Conservation (phyloP, 2,797 vertebrate species). For the Melanotaenia nigrans region DNA sequence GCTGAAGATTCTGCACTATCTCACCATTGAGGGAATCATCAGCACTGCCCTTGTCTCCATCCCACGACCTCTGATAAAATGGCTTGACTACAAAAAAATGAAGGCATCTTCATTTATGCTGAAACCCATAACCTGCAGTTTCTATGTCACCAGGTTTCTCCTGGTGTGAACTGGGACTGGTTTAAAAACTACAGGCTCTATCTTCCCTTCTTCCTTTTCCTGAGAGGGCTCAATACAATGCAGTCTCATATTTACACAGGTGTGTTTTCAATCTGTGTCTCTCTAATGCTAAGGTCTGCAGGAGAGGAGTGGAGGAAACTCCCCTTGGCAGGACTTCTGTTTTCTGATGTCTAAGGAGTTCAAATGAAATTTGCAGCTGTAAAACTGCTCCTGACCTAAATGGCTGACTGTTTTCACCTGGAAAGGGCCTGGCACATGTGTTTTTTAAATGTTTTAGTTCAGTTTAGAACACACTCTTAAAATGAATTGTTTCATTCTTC, state of each 20-base stretch:
- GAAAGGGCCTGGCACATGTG: slow-evolving; percentile 6
- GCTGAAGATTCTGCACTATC: slow-evolving; percentile 67
- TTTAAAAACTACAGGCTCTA: slow-evolving; percentile 50
- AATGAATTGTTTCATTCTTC: slow-evolving; percentile 16
- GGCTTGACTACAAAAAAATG: slow-evolving; percentile 86
- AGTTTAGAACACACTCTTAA: slow-evolving; percentile 8
- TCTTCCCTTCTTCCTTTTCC: slow-evolving; percentile 36
- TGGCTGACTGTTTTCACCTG: slow-evolving; percentile 21
- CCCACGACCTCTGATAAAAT: slow-evolving; percentile 82
- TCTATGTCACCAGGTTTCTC: slow-evolving; percentile 30
- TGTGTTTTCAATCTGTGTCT: slow-evolving; percentile 72
- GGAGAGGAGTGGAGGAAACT: slow-evolving; percentile 69
- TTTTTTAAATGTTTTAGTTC: slow-evolving; percentile 10
- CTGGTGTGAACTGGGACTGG: slow-evolving; percentile 39
- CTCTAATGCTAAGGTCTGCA: slow-evolving; percentile 61
- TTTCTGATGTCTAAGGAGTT: slow-evolving; percentile 51
- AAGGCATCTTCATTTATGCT: slow-evolving; percentile 71
- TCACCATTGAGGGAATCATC: slow-evolving; percentile 86
- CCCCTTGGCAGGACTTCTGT: slow-evolving; percentile 53
- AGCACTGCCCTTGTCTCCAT: slow-evolving; percentile 81
- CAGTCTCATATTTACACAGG: slow-evolving; percentile 74
- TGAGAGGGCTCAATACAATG: slow-evolving; percentile 35
- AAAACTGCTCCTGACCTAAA: slow-evolving; percentile 38
- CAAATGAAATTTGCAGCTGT: slow-evolving; percentile 60
- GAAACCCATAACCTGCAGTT: slow-evolving; percentile 16